Evolutionary conservation across 2,113 vertebrate genomes (phyloP), one percentile per base, ranked within the genome.

Genomic region (Brachyhypopomus gauderio): DNA sequence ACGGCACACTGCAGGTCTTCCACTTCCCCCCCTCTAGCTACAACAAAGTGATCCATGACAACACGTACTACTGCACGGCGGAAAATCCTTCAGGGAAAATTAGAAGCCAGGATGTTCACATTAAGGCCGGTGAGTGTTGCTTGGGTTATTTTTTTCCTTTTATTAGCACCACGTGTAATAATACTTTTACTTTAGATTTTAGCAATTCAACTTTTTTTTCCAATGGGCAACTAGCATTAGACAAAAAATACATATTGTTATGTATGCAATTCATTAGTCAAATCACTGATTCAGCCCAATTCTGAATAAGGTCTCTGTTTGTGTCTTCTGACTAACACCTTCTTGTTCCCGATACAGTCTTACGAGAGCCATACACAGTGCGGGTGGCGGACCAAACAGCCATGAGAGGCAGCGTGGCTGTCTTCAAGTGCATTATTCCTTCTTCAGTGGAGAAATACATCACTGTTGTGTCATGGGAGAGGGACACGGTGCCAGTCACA

Each of bases 391-490:
- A 99, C 94, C 98, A 98, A 95, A 98, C 96, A 95, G 96, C 98
- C 94, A 98, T 98, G 96, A 95, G 98, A 95, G 98, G 98, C 95
- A 96, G 97, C 90, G 96, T 98, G 85, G 96, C 97, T 83, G 97
- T 98, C 93, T 99, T 99, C 96, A 99, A 99, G 98, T 99, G 98
- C 98, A 99, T 99, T 98, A 99, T 99, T 91, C 96, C 97, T 90
- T 93, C 97, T 94, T 98, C 96, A 81, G 96, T 99, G 91, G 98
- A 98, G 95, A 95, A 95, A 88, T 98, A 99, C 89, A 93, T 99
- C 95, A 93, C 94, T 87, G 97, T 98, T 85, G 94, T 98, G 93
- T 98, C 98, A 92, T 99, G 98, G 98, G 98, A 99, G 94, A 98
- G 98, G 93, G 98, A 99, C 95, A 99, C 98, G 78, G 95, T 98